phyloP scores from a whole-genome alignment of 1,140 invertebrate genomes.

The Trinorchestia longiramus region DNA sequence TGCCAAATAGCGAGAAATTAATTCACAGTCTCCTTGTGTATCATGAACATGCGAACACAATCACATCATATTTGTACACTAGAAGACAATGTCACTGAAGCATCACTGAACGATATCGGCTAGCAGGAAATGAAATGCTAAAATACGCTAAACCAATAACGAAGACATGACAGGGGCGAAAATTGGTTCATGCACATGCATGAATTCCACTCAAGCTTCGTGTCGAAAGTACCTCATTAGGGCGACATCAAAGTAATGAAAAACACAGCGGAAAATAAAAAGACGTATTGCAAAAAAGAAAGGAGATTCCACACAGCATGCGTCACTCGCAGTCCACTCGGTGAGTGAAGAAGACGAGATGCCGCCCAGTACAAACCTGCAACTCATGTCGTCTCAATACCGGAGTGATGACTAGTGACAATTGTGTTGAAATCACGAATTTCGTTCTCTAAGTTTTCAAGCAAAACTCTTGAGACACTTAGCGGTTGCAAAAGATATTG shows the following conservation, averaged over 20 bases:
- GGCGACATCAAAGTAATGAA: background rate
- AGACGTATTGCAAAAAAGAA: background rate
- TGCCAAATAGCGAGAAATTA: too few relatives aligned
- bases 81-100: background rate
- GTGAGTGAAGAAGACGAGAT: background rate
- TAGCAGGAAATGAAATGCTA: background rate
- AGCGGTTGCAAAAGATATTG: too few relatives aligned
- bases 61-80: too few relatives aligned
- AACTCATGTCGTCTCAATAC: background rate
- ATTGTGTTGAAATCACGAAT: background rate
- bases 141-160: background rate
- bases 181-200: background rate
- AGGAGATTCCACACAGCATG: background rate
- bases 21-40: too few relatives aligned
- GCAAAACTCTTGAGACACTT: too few relatives aligned
- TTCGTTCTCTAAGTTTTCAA: too few relatives aligned
- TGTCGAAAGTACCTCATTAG: background rate
- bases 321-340: background rate
- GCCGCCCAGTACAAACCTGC: background rate
- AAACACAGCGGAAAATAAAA: background rate
- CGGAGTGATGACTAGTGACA: background rate
- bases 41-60: background rate
- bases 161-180: background rate
- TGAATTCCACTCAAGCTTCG: background rate
- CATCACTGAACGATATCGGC: background rate